Percentiles rank a stretch among this genome's conserved stretches.
Conservation (phyloP, 2,113 vertebrate species). For the Gavialis gangeticus region DNA sequence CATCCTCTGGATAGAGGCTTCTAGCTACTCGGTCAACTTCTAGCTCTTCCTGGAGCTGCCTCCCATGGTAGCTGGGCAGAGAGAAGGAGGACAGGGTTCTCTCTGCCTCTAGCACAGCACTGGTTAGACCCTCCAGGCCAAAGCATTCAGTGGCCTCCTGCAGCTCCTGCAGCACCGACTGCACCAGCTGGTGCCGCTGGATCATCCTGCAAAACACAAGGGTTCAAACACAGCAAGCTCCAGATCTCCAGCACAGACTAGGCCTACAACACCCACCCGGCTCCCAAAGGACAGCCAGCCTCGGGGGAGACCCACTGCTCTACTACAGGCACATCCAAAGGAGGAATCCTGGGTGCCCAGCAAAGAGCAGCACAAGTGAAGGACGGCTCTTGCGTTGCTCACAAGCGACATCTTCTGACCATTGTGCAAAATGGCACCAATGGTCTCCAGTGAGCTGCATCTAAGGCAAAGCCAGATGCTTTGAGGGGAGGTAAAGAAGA, state of each 20-base stretch:
- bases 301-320: background rate
- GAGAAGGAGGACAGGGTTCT: conserved; percentile 83
- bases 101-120: conserved; percentile 85
- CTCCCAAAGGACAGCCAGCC: background rate
- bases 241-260: background rate
- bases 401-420: conserved; percentile 64
- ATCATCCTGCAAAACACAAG: conserved; percentile 85
- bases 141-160: conserved; percentile 92
- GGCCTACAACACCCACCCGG: background rate
- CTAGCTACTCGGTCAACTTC: conserved; percentile 87
- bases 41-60: conserved; percentile 82
- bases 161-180: conserved; percentile 89
- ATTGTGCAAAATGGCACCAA: background rate
- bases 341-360: background rate
- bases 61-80: conserved; percentile 80
- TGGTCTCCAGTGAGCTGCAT: background rate
- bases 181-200: conserved; percentile 88
- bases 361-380: background rate
- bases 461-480: background rate
- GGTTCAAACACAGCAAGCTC: background rate
- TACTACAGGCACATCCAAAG: background rate
- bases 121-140: conserved; percentile 86
- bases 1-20: conserved; percentile 90
- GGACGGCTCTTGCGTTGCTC: conserved; percentile 1
- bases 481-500: background rate